Base-by-base conservation (phyloP, 2,888 invertebrate genomes). In the Ptychoptera albimana region DNA sequence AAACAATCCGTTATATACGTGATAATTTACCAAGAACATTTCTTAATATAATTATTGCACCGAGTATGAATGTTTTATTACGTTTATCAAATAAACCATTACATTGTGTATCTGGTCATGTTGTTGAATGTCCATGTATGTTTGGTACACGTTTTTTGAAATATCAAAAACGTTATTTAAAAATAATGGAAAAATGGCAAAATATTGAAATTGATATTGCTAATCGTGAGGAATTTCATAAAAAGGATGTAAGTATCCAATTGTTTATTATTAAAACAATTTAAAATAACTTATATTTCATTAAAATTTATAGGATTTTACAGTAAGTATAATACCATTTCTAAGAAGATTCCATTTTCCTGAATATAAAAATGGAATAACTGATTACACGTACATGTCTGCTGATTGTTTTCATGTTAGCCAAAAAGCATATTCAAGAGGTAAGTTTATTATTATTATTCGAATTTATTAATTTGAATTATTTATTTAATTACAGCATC, bases 331-430 rank as follows among this genome's bases (percentile, higher is more conserved):
- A 16, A 73, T 75, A 53, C 69, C 72, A 0, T 70, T 71, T 50
- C 57, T 69, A 0, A 55, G 57, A 34, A 58, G 72, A 39, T 43
- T 64, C 1, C 53, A 53, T 6, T 57, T 73, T 41, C 74, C 74
- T 1, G 54, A 46, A 13, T 56, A 46, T 1, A 49, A 56, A 2
- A 55, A 66, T 38, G 71, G 70, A 1, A 50, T 49, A 1, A 58
- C 64, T 0, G 75, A 77, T 57, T 61, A 64, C 35, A 59, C 67
- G 1, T 74, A 66, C 55, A 57, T 75, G 40, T 71, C 76, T 0
- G 57, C 60, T 34, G 79, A 79, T 55, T 78, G 78, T 55, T 78
- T 78, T 51, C 78, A 79, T 55, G 59, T 75, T 7, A 75, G 73
- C 50, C 77, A 78, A 54, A 73, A 70, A 51, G 66, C 67, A 12